These are phyloP conservation scores for Acanthisitta chloris DNA, from an alignment of 2,113 vertebrate species.

Conservation along the genomic window DNA sequence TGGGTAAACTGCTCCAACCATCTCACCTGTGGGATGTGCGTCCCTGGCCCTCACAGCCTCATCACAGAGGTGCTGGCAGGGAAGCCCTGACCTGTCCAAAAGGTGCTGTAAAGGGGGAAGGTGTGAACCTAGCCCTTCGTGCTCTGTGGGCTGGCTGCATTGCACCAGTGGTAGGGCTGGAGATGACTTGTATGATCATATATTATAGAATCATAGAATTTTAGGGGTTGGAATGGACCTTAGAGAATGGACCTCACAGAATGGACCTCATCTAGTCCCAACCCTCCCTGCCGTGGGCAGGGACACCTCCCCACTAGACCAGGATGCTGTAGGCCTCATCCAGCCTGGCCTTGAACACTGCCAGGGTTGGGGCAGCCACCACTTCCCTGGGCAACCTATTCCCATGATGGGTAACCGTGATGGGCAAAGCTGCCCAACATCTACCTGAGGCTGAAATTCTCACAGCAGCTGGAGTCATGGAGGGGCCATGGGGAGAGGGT, in stretches of 20 bases:
- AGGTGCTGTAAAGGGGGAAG: background rate
- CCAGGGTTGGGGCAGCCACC: too few relatives aligned
- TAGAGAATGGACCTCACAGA: too few relatives aligned
- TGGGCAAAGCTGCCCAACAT: background rate
- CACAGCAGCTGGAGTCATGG: background rate
- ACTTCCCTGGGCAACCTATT: too few relatives aligned
- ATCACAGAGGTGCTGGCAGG: background rate
- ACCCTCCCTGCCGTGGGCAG: too few relatives aligned
- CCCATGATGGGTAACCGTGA: too few relatives aligned
- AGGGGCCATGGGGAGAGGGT: background rate
- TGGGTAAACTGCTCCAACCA: background rate
- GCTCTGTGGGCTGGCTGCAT: background rate
- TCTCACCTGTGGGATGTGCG: background rate
- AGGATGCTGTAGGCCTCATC: too few relatives aligned
- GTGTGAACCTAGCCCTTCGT: background rate
- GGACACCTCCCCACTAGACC: too few relatives aligned
- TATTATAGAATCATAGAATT: too few relatives aligned
- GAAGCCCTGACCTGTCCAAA: background rate
- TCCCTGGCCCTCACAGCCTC: background rate
- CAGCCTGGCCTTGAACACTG: too few relatives aligned
- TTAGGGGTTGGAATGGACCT: too few relatives aligned
- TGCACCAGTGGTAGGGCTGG: background rate
- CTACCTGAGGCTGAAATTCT: background rate
- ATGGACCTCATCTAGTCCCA: too few relatives aligned
- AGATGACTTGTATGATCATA: rapidly evolving